Evolutionary conservation across 2,888 invertebrate genomes (phyloP).

Genomic region (Agrotis clavis): DNA sequence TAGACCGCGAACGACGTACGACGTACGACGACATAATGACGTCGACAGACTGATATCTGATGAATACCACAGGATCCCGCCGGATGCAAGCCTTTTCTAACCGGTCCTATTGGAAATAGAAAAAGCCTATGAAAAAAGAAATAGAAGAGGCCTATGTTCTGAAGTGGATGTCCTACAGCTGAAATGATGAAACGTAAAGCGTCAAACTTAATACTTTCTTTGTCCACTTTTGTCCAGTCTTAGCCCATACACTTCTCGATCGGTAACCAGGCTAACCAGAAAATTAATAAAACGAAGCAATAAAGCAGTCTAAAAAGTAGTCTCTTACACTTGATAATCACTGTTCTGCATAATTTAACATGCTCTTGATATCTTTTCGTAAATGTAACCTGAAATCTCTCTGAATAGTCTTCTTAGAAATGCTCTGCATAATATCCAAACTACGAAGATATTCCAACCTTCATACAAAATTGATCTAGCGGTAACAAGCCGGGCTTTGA

Average conservation of each 20-base stretch:
- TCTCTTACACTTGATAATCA: too few relatives aligned
- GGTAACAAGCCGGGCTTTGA: constrained; percentile 48
- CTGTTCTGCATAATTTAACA: too few relatives aligned
- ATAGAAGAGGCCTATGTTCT: too few relatives aligned
- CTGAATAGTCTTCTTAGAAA: background rate
- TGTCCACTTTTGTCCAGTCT: background rate
- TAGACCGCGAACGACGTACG: too few relatives aligned
- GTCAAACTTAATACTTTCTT: background rate
- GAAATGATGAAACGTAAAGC: too few relatives aligned
- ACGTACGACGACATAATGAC: too few relatives aligned
- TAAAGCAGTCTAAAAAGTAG: background rate
- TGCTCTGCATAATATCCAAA: constrained; percentile 16
- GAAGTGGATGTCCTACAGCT: too few relatives aligned
- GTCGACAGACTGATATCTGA: too few relatives aligned
- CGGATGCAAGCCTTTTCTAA: too few relatives aligned
- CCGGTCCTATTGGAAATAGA: too few relatives aligned
- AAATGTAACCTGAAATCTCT: background rate
- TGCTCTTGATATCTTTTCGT: background rate
- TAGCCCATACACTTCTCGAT: background rate
- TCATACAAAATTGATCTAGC: constrained; percentile 32
- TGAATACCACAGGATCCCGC: too few relatives aligned
- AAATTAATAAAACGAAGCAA: background rate
- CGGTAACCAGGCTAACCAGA: background rate
- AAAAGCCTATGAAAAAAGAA: too few relatives aligned
- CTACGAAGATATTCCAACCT: constrained; percentile 6